Evolutionary conservation across 1,140 invertebrate species (phyloP).

Genomic region (Drosophila truncata): DNA sequence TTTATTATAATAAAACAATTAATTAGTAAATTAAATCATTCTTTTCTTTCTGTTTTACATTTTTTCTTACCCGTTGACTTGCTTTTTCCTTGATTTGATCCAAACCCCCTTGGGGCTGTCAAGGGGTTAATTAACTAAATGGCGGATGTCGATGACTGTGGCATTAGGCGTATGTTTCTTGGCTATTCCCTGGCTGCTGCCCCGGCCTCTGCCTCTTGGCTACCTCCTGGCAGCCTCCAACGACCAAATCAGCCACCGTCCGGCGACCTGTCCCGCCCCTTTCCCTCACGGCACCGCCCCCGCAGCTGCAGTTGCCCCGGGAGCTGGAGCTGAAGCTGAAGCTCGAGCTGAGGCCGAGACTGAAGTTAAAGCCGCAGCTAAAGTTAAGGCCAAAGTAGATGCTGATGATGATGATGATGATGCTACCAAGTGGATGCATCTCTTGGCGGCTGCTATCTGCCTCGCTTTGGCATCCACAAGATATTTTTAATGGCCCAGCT

Average conservation of each 20-base stretch:
- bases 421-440: constrained; percentile 54
- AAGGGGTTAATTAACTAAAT: constrained; percentile 72
- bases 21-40: not conserved
- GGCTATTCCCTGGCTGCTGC: constrained; percentile 51
- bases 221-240: constrained; percentile 17
- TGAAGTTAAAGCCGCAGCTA: constrained; percentile 19
- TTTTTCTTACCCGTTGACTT: not conserved
- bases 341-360: not conserved
- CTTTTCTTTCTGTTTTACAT: not conserved
- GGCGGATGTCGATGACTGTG: constrained; percentile 80
- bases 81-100: not conserved
- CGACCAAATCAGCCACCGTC: constrained; percentile 29
- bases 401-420: constrained; percentile 37
- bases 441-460: constrained; percentile 62
- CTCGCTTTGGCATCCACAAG: constrained; percentile 76
- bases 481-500: constrained; percentile 83
- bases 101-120: not conserved
- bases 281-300: constrained; percentile 51
- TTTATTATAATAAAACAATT: not conserved
- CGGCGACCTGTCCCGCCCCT: constrained; percentile 23
- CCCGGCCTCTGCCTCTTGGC: constrained; percentile 6
- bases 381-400: constrained; percentile 17
- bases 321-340: not conserved
- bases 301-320: constrained; percentile 49
- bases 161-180: constrained; percentile 79